phyloP scores from a whole-genome alignment of 2,113 vertebrate genomes.

The Xyrauchen texanus region DNA sequence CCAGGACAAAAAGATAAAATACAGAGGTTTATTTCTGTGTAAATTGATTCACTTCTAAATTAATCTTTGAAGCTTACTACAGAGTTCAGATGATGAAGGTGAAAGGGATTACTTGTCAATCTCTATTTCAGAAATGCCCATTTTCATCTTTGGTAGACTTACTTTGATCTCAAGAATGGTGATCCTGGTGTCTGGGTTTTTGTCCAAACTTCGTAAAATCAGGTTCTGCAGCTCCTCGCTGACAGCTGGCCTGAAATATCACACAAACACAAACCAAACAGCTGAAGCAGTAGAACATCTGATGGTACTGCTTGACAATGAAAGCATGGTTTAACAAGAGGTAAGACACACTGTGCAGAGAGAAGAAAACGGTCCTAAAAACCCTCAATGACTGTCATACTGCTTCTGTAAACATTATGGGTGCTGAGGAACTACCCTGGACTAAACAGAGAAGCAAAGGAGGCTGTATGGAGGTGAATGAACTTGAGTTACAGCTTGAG shows the following conservation, averaged over 20 bases:
- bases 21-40: neutral
- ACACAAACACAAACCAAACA: slow-evolving; percentile 27
- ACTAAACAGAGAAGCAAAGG: neutral
- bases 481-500: no score
- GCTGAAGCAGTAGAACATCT: neutral
- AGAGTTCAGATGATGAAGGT: neutral
- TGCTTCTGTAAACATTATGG: neutral
- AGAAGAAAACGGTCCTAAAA: no score
- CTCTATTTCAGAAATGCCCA: neutral
- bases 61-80: neutral
- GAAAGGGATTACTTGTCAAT: neutral
- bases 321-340: neutral
- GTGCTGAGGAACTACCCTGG: neutral
- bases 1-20: neutral
- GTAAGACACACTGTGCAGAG: neutral
- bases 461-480: no score
- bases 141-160: slow-evolving; percentile 15
- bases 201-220: slow-evolving; percentile 89
- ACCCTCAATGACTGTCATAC: neutral
- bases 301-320: neutral
- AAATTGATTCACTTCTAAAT: neutral
- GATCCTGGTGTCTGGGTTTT: slow-evolving; percentile 90
- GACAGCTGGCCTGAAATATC: slow-evolving; percentile 73
- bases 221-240: slow-evolving; percentile 85
- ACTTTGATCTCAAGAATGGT: slow-evolving; percentile 94